Conservation (phyloP, 2,113 vertebrate genomes). For the Naja naja region DNA sequence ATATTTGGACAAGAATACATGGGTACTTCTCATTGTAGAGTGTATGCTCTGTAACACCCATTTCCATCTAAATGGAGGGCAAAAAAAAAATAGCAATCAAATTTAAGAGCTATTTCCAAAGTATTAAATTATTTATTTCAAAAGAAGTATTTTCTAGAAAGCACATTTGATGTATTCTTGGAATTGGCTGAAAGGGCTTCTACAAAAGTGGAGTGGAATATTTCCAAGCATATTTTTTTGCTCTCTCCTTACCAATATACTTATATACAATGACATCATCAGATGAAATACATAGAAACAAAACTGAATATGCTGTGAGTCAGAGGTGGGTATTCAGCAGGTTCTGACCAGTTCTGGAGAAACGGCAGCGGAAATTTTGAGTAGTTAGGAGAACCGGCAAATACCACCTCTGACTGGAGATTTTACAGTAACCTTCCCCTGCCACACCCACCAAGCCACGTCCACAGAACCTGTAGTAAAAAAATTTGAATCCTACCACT, state of each 20-base stretch:
- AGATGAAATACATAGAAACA: neutral
- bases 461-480: no score
- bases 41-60: neutral
- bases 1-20: neutral
- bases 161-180: neutral
- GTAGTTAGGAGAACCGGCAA: no score
- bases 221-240: neutral
- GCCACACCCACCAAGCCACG: no score
- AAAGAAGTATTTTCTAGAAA: neutral
- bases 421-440: no score
- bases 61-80: neutral
- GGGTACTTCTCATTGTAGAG: neutral
- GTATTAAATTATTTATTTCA: neutral
- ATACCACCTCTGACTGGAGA: no score
- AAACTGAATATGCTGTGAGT: neutral
- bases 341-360: no score
- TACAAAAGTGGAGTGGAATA: neutral
- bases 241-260: neutral
- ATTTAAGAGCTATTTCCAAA: neutral
- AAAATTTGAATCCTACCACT: neutral
- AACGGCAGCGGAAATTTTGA: no score
- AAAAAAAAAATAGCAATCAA: neutral
- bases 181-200: neutral
- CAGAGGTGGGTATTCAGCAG: no score
- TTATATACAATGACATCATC: neutral